Conservation (phyloP, 2,888 invertebrate genomes). For the Epirrhoe alternata region DNA sequence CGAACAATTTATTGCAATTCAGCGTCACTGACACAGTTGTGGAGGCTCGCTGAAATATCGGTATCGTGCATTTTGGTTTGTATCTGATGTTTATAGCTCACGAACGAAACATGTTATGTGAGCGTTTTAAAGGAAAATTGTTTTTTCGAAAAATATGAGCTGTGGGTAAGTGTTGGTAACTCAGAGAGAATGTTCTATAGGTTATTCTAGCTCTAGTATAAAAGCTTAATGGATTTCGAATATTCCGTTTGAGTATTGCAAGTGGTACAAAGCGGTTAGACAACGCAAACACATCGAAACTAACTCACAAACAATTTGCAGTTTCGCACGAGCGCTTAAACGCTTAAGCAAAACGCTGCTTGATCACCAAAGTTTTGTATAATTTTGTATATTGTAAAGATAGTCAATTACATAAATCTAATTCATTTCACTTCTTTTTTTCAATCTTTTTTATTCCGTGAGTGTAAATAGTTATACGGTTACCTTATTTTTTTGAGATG, state of each 20-base stretch:
- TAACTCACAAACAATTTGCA: slow-evolving; percentile 66
- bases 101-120: background rate
- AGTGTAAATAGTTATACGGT: too few species aligned
- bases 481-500: too few species aligned
- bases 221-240: slow-evolving; percentile 13
- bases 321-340: slow-evolving; percentile 53
- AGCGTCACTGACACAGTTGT: slow-evolving; percentile 7
- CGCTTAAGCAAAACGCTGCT: slow-evolving; percentile 9
- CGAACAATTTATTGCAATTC: slow-evolving; percentile 8
- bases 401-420: background rate
- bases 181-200: background rate
- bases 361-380: slow-evolving; percentile 2
- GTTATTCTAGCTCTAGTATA: background rate
- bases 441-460: too few species aligned
- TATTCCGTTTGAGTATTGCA: slow-evolving; percentile 36
- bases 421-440: too few species aligned
- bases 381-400: background rate
- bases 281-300: slow-evolving; percentile 54
- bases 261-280: slow-evolving; percentile 37
- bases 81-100: background rate
- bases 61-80: background rate
- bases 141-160: background rate
- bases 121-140: background rate
- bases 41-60: slow-evolving; percentile 2
- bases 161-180: background rate